A percentile compares a stretch with the other conserved stretches of the same genome.
These are phyloP conservation scores for Diachasmimorpha longicaudata DNA, from an alignment of 1,140 invertebrate genomes.

Conservation along the genomic window DNA sequence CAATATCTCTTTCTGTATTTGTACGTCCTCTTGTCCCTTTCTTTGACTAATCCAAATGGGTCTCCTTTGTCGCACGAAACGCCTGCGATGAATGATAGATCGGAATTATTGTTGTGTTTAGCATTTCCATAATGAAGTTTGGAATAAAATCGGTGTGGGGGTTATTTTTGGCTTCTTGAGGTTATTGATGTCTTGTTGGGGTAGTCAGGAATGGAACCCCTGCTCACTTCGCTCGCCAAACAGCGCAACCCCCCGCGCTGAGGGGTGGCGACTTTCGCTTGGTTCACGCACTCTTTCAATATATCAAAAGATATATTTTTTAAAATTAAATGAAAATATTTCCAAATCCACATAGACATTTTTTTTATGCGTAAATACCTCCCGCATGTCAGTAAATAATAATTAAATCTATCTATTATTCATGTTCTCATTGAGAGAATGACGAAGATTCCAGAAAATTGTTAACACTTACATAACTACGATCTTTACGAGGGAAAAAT, in stretches of 20 bases:
- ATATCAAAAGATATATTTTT: too few relatives aligned
- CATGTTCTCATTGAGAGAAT: background rate
- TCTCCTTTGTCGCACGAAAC: background rate
- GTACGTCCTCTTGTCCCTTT: background rate
- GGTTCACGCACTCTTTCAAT: too few relatives aligned
- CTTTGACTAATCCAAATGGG: background rate
- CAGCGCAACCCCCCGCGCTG: too few relatives aligned
- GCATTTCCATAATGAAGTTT: too few relatives aligned
- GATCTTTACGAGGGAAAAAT: background rate
- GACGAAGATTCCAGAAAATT: background rate
- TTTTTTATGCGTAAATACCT: too few relatives aligned
- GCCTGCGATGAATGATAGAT: background rate
- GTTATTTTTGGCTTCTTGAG: background rate
- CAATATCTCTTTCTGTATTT: slow-evolving; percentile 10
- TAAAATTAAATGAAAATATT: too few relatives aligned
- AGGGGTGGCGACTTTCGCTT: too few relatives aligned
- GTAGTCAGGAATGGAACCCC: background rate
- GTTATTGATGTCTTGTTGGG: background rate
- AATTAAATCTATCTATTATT: too few relatives aligned
- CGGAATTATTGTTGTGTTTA: background rate
- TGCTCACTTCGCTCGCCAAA: too few relatives aligned
- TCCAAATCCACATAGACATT: too few relatives aligned
- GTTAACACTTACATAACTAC: background rate
- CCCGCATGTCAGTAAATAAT: too few relatives aligned
- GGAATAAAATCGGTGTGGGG: too few relatives aligned